Conservation (phyloP, 2,113 vertebrate species). For the Nothocercus nigrocapillus region DNA sequence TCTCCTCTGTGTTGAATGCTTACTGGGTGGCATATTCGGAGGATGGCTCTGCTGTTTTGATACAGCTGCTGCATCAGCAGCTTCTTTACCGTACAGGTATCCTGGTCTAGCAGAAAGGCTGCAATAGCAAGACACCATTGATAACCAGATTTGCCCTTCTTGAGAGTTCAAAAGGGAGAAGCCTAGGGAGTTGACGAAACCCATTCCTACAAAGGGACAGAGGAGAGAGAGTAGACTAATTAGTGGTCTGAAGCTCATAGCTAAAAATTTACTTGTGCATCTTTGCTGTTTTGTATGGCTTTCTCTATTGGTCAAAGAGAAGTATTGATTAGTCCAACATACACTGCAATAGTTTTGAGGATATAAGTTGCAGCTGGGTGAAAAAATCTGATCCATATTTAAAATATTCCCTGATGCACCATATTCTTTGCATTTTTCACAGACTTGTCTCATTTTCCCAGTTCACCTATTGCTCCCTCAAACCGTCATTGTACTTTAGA, state of each 20-base stretch:
- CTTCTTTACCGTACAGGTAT: neutral
- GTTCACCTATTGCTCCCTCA: neutral
- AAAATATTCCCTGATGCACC: neutral
- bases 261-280: neutral
- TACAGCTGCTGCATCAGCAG: neutral
- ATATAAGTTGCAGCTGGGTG: neutral
- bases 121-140: neutral
- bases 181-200: neutral
- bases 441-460: neutral
- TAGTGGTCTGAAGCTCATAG: neutral
- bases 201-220: neutral
- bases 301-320: neutral
- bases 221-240: fast-evolving
- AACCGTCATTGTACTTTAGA: neutral
- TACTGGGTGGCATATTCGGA: neutral
- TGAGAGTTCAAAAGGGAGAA: neutral
- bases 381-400: neutral
- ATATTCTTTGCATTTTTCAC: neutral
- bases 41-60: neutral
- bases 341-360: neutral
- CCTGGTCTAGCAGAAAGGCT: neutral
- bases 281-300: neutral
- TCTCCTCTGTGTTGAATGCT: neutral
- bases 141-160: neutral
- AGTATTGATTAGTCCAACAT: neutral